phyloP scores from a whole-genome alignment of 2,888 invertebrate species.

The Pollenia amentaria region DNA sequence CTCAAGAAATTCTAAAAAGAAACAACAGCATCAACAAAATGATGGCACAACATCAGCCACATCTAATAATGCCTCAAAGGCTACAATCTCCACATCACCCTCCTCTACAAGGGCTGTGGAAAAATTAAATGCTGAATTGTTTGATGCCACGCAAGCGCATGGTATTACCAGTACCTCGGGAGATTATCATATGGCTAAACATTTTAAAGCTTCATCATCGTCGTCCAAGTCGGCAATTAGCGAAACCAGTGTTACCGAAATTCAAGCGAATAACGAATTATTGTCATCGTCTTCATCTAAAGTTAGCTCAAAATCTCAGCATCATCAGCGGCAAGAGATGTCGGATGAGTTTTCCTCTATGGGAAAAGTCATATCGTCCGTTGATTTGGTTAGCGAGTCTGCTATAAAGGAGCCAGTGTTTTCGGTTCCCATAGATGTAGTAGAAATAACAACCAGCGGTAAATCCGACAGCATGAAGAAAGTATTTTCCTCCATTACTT shows the following conservation, averaged over 20 bases:
- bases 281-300: constrained; percentile 57
- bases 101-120: constrained; percentile 62
- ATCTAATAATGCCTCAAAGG: constrained; percentile 23
- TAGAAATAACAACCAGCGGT: constrained; percentile 77
- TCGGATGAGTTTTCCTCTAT: constrained; percentile 77
- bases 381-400: constrained; percentile 80
- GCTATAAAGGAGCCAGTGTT: constrained; percentile 81
- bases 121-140: constrained; percentile 16
- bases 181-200: constrained; percentile 56
- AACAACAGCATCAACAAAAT: constrained; percentile 75
- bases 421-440: constrained; percentile 82
- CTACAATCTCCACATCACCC: not conserved
- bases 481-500: constrained; percentile 70
- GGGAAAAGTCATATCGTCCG: constrained; percentile 80
- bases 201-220: constrained; percentile 54
- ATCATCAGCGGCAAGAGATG: constrained; percentile 68
- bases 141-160: constrained; percentile 30
- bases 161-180: constrained; percentile 32
- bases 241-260: constrained; percentile 62
- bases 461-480: constrained; percentile 78
- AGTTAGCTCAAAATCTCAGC: constrained; percentile 66
- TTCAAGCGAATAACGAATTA: constrained; percentile 59
- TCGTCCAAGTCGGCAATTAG: constrained; percentile 55
- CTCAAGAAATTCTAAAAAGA: constrained; percentile 78
- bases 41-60: constrained; percentile 54